Base-by-base conservation (phyloP, 2,113 vertebrate genomes). In the Corydoras sp. region DNA sequence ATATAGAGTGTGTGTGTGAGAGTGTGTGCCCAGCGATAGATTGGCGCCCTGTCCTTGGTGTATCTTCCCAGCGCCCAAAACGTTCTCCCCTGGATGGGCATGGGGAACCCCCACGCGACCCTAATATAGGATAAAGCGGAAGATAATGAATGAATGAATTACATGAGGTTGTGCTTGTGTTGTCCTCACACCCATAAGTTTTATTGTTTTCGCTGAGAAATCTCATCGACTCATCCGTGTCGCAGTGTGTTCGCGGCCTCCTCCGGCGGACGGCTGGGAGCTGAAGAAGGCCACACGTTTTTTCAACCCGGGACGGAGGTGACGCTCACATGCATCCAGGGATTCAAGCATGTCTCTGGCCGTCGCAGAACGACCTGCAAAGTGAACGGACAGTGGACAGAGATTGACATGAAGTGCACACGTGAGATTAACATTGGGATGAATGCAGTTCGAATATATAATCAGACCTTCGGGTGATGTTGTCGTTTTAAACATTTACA, bases 221-320 rank as follows among this genome's bases (percentile, higher is more conserved):
- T 71, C 31, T 55, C 55, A 65, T 61, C 71, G 59, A 74, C 48
- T 68, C 14, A 10, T 76, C 59, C 78, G 13, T 86, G 56, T 2
- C 85, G 84, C 83, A 96, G 94, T 84, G 5, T 98, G 95, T 69
- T 32, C 71, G 5, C 85, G 78, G 35, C 94, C 95, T 10, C 80
- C 82, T 7, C 59, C 86, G 10, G 6, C 78, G 9, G 76, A 65
- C 0, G 89, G 89, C 75, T 81, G 92, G 64, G 75, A 72, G 0
- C 10, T 88, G 0, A 5, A 0, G 84, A 81, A 0, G 48, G 87
- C 9, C 92, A 92, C 80, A 62, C 14, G 0, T 80, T 49, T 75
- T 97, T 89, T 1, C 77, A 74, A 0, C 85, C 89, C 0, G 94
- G 94, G 0, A 85, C 83, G 2, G 68, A 79, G 73, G 68, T 93